phyloP scores from a whole-genome alignment of 1,140 invertebrate genomes.

The Lysiphlebus fabarum region DNA sequence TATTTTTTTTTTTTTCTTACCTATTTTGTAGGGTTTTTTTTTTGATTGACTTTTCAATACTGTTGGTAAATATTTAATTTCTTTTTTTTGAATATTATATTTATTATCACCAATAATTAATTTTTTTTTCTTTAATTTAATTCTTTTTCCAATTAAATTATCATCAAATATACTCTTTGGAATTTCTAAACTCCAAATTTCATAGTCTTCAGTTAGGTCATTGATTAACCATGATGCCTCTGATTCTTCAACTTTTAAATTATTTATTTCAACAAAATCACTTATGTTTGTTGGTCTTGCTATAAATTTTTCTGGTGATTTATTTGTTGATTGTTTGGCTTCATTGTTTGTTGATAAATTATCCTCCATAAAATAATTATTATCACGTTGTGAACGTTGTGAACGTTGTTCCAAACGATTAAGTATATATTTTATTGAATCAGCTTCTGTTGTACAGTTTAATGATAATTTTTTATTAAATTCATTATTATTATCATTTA shows the following conservation, averaged over 20 bases:
- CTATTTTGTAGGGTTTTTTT: slow-evolving; percentile 12
- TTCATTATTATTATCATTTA: too few species aligned
- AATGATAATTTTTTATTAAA: background rate
- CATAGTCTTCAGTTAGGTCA: slow-evolving; percentile 20
- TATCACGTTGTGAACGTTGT: slow-evolving; percentile 2
- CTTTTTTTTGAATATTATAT: slow-evolving; percentile 6
- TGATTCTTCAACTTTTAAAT: background rate
- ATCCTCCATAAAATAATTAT: background rate
- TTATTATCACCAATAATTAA: slow-evolving; percentile 13
- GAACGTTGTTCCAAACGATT: background rate
- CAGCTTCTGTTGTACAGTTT: slow-evolving; percentile 8
- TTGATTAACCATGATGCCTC: slow-evolving; percentile 12
- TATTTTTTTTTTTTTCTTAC: background rate
- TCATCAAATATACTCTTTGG: slow-evolving; percentile 17
- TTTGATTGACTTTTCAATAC: slow-evolving; percentile 5
- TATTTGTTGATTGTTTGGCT: too few species aligned
- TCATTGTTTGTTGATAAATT: background rate
- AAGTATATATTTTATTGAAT: slow-evolving; percentile 10
- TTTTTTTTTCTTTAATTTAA: slow-evolving; percentile 3
- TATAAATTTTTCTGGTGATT: background rate
- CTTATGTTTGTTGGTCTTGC: slow-evolving; percentile 9
- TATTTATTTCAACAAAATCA: slow-evolving; percentile 2
- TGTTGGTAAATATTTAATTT: slow-evolving; percentile 12
- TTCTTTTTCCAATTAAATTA: slow-evolving; percentile 13
- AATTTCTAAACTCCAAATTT: slow-evolving; percentile 24